Percentiles rank a stretch among this genome's conserved stretches.
phyloP scores from a whole-genome alignment of 2,113 vertebrate species.

The Pongo abelii region DNA sequence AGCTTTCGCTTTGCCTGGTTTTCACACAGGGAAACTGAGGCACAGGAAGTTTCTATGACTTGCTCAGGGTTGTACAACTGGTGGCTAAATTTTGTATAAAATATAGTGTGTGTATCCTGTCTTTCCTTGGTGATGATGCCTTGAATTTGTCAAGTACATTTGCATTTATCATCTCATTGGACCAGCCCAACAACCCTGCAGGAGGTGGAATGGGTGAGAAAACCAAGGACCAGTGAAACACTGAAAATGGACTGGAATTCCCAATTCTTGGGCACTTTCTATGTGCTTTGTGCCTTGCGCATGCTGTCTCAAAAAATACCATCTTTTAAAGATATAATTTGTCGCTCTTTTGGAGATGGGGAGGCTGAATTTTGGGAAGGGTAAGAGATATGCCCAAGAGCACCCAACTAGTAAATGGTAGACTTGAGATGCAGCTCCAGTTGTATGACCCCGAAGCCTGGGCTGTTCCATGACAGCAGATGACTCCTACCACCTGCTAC shows the following conservation, averaged over 20 bases:
- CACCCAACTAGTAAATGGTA: background rate
- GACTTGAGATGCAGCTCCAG: background rate
- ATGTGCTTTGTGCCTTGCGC: background rate
- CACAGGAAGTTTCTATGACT: background rate
- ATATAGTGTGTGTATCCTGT: background rate
- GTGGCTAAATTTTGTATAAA: background rate
- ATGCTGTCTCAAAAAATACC: background rate
- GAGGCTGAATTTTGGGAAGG: background rate
- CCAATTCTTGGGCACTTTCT: background rate
- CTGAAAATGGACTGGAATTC: background rate
- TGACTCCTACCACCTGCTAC: background rate
- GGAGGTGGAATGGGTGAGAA: background rate
- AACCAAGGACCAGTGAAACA: background rate
- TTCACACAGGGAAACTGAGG: constrained; percentile 36
- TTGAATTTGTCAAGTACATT: background rate
- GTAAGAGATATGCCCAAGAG: background rate
- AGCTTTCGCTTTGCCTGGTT: background rate
- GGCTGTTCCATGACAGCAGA: background rate
- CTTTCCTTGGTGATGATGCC: background rate
- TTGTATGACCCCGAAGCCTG: background rate
- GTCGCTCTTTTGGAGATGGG: background rate
- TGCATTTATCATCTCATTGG: background rate
- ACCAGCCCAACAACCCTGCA: background rate
- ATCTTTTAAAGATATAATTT: background rate
- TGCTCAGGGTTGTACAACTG: background rate